phyloP scores from a whole-genome alignment of 2,888 invertebrate species.

The Scaptodrosophila latifasciaeformis region DNA sequence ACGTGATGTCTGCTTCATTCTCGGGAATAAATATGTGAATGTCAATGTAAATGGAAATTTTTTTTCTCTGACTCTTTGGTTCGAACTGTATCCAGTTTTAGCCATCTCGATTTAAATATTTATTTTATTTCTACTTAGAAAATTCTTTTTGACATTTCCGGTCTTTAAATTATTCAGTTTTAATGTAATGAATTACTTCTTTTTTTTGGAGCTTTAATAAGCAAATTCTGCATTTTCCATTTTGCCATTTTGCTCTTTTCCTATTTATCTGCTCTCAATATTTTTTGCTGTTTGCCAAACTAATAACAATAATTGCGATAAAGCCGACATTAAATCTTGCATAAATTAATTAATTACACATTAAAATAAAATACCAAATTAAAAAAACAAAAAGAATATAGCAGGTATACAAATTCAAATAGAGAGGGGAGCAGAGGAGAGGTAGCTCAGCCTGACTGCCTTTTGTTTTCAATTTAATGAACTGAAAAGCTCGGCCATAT shows the following conservation, averaged over 20 bases:
- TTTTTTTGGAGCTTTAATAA: too few species aligned
- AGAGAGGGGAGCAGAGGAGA: conserved; percentile 23
- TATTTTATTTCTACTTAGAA: background rate
- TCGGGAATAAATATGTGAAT: too few species aligned
- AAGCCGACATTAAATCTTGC: conserved; percentile 54
- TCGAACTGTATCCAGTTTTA: too few species aligned
- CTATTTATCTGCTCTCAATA: background rate
- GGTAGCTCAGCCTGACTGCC: too few species aligned
- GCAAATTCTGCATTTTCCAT: too few species aligned
- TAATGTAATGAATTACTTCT: conserved; percentile 46
- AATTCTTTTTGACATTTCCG: conserved; percentile 26
- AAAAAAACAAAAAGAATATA: conserved; percentile 12
- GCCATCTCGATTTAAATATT: conserved; percentile 1
- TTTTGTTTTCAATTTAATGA: conserved; percentile 66
- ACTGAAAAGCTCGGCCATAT: conserved; percentile 64
- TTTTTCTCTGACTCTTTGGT: background rate
- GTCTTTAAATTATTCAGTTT: conserved; percentile 57
- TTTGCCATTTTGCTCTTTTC: conserved; percentile 18
- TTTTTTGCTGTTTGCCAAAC: conserved; percentile 42
- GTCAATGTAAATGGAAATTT: too few species aligned
- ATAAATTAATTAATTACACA: background rate
- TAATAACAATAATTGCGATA: conserved; percentile 65
- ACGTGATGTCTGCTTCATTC: background rate
- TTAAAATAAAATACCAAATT: background rate
- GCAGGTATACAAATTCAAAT: conserved; percentile 22